Base-by-base conservation (phyloP, 2,113 vertebrate genomes). In the Australoheros scitulus region DNA sequence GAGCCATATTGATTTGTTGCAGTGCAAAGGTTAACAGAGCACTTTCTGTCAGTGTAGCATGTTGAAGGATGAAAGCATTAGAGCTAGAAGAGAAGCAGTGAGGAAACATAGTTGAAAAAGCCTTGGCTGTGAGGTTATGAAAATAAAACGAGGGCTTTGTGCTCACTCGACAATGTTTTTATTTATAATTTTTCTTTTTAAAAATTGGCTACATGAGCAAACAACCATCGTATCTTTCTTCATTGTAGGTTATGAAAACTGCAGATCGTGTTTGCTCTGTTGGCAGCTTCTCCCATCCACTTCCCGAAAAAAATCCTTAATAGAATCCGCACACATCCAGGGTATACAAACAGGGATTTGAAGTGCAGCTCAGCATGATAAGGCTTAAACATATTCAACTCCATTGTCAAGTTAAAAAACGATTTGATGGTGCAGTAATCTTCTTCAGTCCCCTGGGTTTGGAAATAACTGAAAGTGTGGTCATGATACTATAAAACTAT, bases 1-100 rank as follows among this genome's bases (percentile, higher is more conserved):
- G 85, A 86, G 82, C 86, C 59, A 84, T 89, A 91, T 92, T 92
- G 90, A 94, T 94, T 93, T 87, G 70, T 68, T 81, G 55, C 29
- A 79, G 92, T 80, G 68, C 90, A 93, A 92, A 94, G 92, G 92
- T 94, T 80, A 88, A 70, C 50, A 47, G 86, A 81, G 83, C 18
- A 56, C 52, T 60, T 81, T 78, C 83, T 76, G 26, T 36, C 68
- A 55, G 65, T 75, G n/a, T 52, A 84, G 56, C 63, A 75, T 55
- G 80, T 65, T 64, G 34, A 32, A 61, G 26, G 55, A 36, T 17
- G 76, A 76, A 41, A 38, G 55, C 55, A 64, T 74, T 38, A 80
- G 64, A 9, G 68, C 77, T 63, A 60, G 78, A 74, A 68, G 65
- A 64, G 55, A 75, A 10, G 56, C 85, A 61, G 63, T 78, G 41